Evolutionary conservation across 2,797 vertebrate genomes (phyloP), one percentile per base, ranked within the genome.

Genomic region (Scarus forsteni): DNA sequence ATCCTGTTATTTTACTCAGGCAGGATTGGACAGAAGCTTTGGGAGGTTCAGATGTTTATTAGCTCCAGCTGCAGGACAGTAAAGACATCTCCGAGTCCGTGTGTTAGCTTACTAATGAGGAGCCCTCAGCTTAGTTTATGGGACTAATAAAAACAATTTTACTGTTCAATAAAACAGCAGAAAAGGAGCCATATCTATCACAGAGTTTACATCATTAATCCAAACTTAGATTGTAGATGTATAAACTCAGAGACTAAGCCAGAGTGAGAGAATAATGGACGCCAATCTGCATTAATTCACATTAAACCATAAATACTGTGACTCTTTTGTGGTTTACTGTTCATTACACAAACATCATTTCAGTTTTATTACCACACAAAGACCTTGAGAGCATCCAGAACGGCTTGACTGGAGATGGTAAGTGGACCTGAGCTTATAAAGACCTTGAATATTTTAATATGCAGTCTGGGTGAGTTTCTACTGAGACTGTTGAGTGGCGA

Each of bases 11-110:
- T 67, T 77, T 62, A 70, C 85, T 54, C 40, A 46, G 12, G 52
- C 80, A 86, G 85, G 85, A 86, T 85, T 81, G 77, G 84, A 63
- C 85, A 87, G 88, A 91, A 84, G 66, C 89, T 93, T 92, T 89
- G 91, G 75, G 84, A 87, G 87, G 81, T 89, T 91, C 90, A 91
- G 80, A 80, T 77, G 61, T 92, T 93, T 93, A 94, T 92, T 80
- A 83, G 89, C 87, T 88, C 84, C 90, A 92, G 91, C 86, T 93
- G 92, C 85, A 71, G 77, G 70, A 85, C 83, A 82, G 90, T 77
- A 71, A 86, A 88, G 84, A 88, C 90, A 90, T 92, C 70, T 51
- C 61, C 66, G 57, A 57, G 61, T 55, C 36, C 16, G 56, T 34
- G 46, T 71, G 19, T 73, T 70, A 71, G 63, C 62, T 72, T 48